These are phyloP conservation scores for Origma solitaria DNA, from an alignment of 2,113 vertebrate genomes.

Conservation along the genomic window DNA sequence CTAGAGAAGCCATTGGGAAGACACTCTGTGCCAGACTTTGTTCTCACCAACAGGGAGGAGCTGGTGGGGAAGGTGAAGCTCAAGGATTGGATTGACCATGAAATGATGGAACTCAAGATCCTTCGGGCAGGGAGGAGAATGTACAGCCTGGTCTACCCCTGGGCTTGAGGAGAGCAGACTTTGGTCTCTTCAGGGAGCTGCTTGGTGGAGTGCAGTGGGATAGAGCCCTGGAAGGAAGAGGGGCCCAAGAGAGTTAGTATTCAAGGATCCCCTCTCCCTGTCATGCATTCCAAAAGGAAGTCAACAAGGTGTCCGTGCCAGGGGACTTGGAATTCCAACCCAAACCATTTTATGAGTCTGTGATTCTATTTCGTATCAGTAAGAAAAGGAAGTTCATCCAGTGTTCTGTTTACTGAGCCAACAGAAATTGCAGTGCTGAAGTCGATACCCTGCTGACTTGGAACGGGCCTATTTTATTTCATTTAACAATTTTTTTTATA, in stretches of 20 bases:
- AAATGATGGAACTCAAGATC: not conserved
- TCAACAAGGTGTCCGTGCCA: no score
- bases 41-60: not conserved
- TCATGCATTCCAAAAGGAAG: not conserved
- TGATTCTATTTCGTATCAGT: not conserved
- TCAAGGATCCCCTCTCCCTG: not conserved
- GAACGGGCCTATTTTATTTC: not conserved
- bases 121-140: not conserved
- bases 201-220: not conserved
- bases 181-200: not conserved
- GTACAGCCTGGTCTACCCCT: not conserved
- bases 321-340: not conserved
- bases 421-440: not conserved
- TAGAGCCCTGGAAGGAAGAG: not conserved
- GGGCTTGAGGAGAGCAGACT: not conserved
- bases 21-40: fast-evolving
- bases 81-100: not conserved
- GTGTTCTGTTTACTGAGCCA: not conserved
- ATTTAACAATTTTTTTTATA: not conserved
- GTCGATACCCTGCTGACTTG: not conserved
- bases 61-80: not conserved
- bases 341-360: not conserved
- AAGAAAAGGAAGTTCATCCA: not conserved
- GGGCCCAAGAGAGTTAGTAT: no score
- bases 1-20: not conserved